Base-by-base conservation (phyloP, 2,888 invertebrate species). In the Acanthosoma haemorrhoidale region DNA sequence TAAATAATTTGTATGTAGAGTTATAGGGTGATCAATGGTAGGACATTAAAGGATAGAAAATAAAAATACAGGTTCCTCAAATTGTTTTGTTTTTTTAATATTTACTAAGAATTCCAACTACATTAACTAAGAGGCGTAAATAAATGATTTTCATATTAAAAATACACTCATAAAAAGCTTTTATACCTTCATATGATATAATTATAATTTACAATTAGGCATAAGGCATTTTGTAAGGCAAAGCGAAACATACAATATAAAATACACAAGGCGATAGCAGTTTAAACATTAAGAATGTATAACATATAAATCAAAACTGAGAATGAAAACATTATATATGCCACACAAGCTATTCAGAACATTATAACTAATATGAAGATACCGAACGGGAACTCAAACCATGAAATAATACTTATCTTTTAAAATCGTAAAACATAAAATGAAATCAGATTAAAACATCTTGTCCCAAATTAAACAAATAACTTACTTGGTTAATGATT, bases 91-190 rank as follows among this genome's bases (percentile, higher is more conserved):
- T 36, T 64, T 31, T 39, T 18, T 64, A 64, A 41, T 41, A 34
- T 21, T 64, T 25, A 64, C 31, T 64, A 64, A 25, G 25, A 41
- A 41, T 41, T 41, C 13, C 29, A 32, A 16, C 67, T 57, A 67
- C 67, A 57, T 18, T 1, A 67, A 67, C 57, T 57, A 67, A 36
- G 41, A 67, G 67, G 51, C 67, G n/a, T 57, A 57, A 67, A 51
- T 21, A 43, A 67, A 51, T 34, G 13, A 51, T 57, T 57, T 51
- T 67, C 67, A 57, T 67, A 67, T 67, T 67, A 67, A 67, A 67
- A 67, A 67, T 67, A 67, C 67, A 67, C 67, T 67, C 67, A 67
- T 57, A 57, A 67, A 67, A 67, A 67, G 57, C 51, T 57, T 51
- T 34, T 67, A 63, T 38, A 57, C 57, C 57, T 67, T 67, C 13